A percentile compares a stretch with the other conserved stretches of the same genome.
These are phyloP conservation scores for Nudaria mundana DNA, from an alignment of 2,888 invertebrate genomes.

Conservation along the genomic window DNA sequence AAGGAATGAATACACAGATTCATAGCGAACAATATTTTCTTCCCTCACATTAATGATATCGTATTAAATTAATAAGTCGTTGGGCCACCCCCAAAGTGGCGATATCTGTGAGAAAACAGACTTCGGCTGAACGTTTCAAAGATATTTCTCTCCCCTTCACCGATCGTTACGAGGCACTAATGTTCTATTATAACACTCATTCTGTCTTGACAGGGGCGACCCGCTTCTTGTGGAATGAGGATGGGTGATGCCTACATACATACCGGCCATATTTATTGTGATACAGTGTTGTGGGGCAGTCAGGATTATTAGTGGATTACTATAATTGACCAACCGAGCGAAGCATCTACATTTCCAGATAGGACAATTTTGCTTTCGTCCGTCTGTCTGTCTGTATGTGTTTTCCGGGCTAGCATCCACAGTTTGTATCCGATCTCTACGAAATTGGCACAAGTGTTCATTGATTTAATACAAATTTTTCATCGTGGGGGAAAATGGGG, in stretches of 20 bases:
- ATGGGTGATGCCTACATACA: conserved; percentile 4
- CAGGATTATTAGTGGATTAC: too few species aligned
- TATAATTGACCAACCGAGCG: too few species aligned
- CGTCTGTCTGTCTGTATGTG: too few species aligned
- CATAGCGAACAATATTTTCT: conserved; percentile 37
- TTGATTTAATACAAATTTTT: too few species aligned
- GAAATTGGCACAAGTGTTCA: too few species aligned
- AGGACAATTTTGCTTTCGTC: too few species aligned
- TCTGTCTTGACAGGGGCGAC: conserved; percentile 32
- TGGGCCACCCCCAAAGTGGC: conserved; percentile 38
- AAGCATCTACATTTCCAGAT: too few species aligned
- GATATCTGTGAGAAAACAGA: conserved; percentile 48
- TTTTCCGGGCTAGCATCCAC: too few species aligned
- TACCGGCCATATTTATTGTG: background rate
- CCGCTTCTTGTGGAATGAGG: conserved; percentile 8
- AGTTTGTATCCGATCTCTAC: too few species aligned
- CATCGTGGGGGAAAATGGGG: too few species aligned
- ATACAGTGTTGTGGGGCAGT: too few species aligned
- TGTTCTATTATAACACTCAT: conserved; percentile 56
- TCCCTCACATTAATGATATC: conserved; percentile 43
- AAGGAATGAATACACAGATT: conserved; percentile 37
- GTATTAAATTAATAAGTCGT: conserved; percentile 58
- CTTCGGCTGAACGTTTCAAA: conserved; percentile 28
- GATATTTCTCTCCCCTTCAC: conserved; percentile 25
- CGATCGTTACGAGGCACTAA: conserved; percentile 42